Evolutionary conservation across 2,888 invertebrate genomes (phyloP), one percentile per base, ranked within the genome.

Genomic region (Nomada fabriciana): DNA sequence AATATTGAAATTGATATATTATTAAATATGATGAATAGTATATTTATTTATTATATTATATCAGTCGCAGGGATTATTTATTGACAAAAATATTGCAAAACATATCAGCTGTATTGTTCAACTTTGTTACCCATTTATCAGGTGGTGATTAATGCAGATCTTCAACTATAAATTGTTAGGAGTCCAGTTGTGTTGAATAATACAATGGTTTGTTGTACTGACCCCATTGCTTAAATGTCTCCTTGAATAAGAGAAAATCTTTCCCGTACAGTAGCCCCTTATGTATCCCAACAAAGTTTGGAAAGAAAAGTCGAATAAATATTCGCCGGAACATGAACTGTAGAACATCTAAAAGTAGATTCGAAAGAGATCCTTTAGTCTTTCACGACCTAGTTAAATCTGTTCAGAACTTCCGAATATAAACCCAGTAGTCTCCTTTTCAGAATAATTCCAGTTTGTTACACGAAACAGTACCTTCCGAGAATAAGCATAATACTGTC

Each of bases 241-340:
- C 20, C 43, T 60, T 9, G 13, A 47, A 47, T n/a, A 50, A 47
- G 47, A 50, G 60, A 29, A 36, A 60, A 59, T 70, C 20, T 47
- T 47, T 70, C 15, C 20, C 60, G 15, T 50, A 20, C 50, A 15
- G 59, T 25, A 23, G 63, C 7, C 29, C 20, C 50, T 70, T 36
- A 60, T 50, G 36, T 60, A 29, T 47, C 47, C 29, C 20, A 18
- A 4, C 29, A n/a, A 70, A 70, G 70, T 70, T 70, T 60, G 59
- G 60, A 70, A 60, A 70, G 70, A 70, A 70, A 70, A 59, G 70
- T 70, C 70, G 70, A 70, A 70, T 70, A 70, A 70, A 70, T 70
- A 70, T 70, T 60, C 60, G 70, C 9, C 29, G 60, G 47, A 29
- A 59, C 70, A 59, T 70, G 47, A 50, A 60, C 59, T 60, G 70